phyloP scores from a whole-genome alignment of 2,113 vertebrate genomes.

The Gallinago media region DNA sequence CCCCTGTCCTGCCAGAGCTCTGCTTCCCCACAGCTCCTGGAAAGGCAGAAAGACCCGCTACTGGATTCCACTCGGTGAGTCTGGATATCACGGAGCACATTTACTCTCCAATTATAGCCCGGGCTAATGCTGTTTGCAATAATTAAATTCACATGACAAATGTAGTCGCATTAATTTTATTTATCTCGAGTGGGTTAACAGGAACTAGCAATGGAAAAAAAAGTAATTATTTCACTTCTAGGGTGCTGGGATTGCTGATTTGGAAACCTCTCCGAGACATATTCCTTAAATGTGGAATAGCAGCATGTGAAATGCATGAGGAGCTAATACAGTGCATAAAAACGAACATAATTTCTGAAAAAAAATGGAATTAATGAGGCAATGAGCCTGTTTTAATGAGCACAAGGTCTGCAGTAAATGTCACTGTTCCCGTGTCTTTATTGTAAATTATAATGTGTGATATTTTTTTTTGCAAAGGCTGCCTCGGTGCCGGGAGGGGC shows the following conservation, averaged over 20 bases:
- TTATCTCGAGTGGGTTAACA: constrained; percentile 73
- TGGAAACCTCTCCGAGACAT: constrained; percentile 16
- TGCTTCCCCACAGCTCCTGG: neutral
- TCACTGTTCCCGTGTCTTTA: constrained; percentile 41
- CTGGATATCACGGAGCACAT: neutral
- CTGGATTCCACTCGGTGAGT: neutral
- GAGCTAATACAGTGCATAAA: constrained; percentile 31
- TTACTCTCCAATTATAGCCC: neutral
- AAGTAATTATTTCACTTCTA: constrained; percentile 59
- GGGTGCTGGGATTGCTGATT: constrained; percentile 42
- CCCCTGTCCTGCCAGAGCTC: too few species aligned
- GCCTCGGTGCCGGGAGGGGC: neutral
- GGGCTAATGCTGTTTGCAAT: constrained; percentile 61
- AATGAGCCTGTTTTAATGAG: constrained; percentile 64
- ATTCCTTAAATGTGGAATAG: constrained; percentile 43
- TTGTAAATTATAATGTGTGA: neutral
- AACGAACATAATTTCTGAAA: constrained; percentile 55
- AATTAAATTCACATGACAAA: constrained; percentile 72
- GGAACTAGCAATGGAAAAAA: constrained; percentile 38
- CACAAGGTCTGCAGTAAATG: constrained; percentile 56
- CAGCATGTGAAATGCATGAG: constrained; percentile 53
- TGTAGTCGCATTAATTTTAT: constrained; percentile 68
- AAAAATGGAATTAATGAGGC: constrained; percentile 66
- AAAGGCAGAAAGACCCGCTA: neutral
- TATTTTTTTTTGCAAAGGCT: neutral